Conservation (phyloP, 1,140 invertebrate genomes). For the Streblospio benedicti region DNA sequence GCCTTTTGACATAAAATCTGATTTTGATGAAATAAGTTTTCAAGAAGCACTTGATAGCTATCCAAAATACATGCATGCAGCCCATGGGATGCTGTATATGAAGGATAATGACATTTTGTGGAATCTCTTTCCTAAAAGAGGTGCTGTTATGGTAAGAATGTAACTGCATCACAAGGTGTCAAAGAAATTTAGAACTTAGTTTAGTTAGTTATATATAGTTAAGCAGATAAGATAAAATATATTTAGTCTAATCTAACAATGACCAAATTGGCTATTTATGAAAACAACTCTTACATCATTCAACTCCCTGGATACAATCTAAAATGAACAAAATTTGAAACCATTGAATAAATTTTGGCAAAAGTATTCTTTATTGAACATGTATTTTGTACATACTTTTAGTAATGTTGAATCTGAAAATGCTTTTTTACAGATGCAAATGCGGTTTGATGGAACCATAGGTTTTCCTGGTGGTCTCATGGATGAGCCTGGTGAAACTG, state of each 20-base stretch:
- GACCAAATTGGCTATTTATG: not conserved
- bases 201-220: not conserved
- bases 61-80: conserved; percentile 25
- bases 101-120: conserved; percentile 25
- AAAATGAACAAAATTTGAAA: not conserved
- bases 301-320: not conserved
- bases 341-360: not conserved
- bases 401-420: too few relatives aligned
- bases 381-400: too few relatives aligned
- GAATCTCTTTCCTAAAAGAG: conserved; percentile 27
- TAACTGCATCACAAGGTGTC: not conserved
- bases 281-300: not conserved
- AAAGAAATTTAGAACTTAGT: not conserved
- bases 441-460: conserved; percentile 55
- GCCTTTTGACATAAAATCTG: too few relatives aligned
- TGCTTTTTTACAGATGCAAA: conserved; percentile 51
- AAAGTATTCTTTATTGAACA: conserved; percentile 4
- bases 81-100: conserved; percentile 39
- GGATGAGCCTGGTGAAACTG: conserved; percentile 40
- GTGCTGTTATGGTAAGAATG: conserved; percentile 26
- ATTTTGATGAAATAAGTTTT: conserved; percentile 7
- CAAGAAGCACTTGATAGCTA: conserved; percentile 6
- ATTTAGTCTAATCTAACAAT: not conserved
- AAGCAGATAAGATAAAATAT: not conserved
- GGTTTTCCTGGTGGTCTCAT: conserved; percentile 56